phyloP scores from a whole-genome alignment of 2,797 vertebrate species.

The Bradypus variegatus region DNA sequence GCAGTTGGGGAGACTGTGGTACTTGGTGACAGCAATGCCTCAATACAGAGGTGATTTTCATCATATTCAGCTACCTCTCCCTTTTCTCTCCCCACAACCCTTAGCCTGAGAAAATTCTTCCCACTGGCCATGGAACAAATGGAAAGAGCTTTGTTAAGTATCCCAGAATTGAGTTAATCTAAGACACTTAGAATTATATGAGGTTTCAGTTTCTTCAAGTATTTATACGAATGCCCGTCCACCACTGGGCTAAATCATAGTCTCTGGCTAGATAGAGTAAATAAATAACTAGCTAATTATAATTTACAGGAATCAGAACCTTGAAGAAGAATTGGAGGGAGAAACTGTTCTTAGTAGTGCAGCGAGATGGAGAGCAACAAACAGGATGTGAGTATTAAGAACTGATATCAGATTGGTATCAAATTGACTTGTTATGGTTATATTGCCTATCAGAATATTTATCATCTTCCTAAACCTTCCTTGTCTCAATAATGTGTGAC shows the following conservation, averaged over 20 bases:
- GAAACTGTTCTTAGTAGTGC: not conserved
- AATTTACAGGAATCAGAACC: constrained; percentile 49
- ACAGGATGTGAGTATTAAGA: constrained; percentile 48
- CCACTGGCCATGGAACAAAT: not conserved
- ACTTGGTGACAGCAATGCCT: not conserved
- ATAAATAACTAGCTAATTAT: constrained; percentile 32
- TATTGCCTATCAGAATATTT: not conserved
- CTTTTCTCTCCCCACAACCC: not conserved
- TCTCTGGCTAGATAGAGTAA: not conserved
- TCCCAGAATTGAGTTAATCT: not conserved
- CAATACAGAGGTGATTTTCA: not conserved
- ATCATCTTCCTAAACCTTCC: not conserved
- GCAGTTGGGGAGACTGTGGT: not conserved
- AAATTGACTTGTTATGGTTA: not conserved
- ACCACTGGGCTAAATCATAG: not conserved
- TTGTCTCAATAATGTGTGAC: not conserved
- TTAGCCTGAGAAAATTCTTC: not conserved
- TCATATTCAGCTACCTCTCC: not conserved
- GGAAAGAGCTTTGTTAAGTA: not conserved
- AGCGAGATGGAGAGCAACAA: constrained; percentile 34
- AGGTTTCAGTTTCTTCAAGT: not conserved
- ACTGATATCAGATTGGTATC: not conserved
- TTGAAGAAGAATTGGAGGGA: constrained; percentile 36
- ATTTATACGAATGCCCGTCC: not conserved
- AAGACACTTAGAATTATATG: not conserved